Percentiles rank a stretch among this genome's conserved stretches.
Evolutionary conservation across 2,113 vertebrate species (phyloP).

Genomic region (Tonatia bakeri): DNA sequence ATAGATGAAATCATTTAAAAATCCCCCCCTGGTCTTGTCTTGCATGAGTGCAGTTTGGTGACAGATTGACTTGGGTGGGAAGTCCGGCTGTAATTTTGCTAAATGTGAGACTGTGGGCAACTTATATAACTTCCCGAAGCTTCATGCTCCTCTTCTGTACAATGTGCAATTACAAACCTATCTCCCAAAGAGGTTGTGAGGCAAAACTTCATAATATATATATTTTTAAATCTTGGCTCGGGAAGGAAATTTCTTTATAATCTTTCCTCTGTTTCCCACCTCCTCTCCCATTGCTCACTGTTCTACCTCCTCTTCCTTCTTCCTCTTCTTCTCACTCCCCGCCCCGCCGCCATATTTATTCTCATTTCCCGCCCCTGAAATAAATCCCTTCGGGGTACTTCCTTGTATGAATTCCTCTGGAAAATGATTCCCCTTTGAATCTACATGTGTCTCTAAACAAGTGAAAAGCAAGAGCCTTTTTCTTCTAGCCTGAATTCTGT

Average conservation of each 20-base stretch:
- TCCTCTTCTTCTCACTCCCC: accelerated
- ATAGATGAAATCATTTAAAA: neutral
- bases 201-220: neutral
- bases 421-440: neutral
- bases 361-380: neutral
- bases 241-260: neutral
- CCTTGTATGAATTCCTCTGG: neutral
- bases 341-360: neutral
- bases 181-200: neutral
- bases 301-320: neutral
- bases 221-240: neutral
- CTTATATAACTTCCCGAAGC: neutral
- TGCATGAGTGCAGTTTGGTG: neutral
- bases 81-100: neutral
- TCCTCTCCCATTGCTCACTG: neutral
- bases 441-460: neutral
- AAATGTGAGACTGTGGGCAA: neutral
- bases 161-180: neutral
- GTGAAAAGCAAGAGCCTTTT: neutral
- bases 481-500: neutral
- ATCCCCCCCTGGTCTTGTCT: neutral
- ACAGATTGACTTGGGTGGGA: neutral
- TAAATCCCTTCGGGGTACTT: neutral
- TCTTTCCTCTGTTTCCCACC: neutral
- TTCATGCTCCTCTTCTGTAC: neutral